Conservation (phyloP, 2,797 vertebrate species). For the Rhincodon typus region DNA sequence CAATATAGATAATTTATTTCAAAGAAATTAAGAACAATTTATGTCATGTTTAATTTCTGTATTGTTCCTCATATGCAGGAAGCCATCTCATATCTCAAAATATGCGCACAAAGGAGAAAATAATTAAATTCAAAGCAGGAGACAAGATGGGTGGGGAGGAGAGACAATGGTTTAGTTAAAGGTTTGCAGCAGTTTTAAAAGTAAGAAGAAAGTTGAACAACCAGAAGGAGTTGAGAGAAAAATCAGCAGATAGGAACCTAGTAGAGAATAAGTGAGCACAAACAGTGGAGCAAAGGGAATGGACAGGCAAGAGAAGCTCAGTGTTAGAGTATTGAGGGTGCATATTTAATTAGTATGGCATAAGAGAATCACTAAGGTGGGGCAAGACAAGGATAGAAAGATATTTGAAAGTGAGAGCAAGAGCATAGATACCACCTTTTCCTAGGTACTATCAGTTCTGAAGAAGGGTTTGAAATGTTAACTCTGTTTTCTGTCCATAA, state of each 20-base stretch:
- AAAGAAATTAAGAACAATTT: background rate
- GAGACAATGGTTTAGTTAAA: background rate
- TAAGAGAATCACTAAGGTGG: background rate
- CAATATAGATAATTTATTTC: background rate
- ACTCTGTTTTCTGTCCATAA: too few species aligned
- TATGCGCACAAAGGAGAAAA: background rate
- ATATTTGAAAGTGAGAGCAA: background rate
- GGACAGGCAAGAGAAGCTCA: background rate
- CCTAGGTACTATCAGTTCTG: too few species aligned
- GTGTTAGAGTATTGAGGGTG: background rate
- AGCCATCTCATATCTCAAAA: too few species aligned
- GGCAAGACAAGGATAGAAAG: background rate
- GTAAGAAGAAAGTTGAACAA: background rate
- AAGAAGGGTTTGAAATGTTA: too few species aligned
- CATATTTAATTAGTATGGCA: background rate
- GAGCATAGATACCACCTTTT: too few species aligned
- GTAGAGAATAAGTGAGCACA: background rate
- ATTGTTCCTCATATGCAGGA: background rate
- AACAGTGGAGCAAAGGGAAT: background rate
- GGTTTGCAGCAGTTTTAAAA: background rate
- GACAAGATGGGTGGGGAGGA: background rate
- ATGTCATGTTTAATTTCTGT: background rate
- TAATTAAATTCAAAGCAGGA: background rate
- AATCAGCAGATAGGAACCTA: background rate
- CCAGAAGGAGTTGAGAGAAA: background rate